These are phyloP conservation scores for Ichneumoninae sp. DNA, from an alignment of 2,888 invertebrate genomes.

Conservation along the genomic window DNA sequence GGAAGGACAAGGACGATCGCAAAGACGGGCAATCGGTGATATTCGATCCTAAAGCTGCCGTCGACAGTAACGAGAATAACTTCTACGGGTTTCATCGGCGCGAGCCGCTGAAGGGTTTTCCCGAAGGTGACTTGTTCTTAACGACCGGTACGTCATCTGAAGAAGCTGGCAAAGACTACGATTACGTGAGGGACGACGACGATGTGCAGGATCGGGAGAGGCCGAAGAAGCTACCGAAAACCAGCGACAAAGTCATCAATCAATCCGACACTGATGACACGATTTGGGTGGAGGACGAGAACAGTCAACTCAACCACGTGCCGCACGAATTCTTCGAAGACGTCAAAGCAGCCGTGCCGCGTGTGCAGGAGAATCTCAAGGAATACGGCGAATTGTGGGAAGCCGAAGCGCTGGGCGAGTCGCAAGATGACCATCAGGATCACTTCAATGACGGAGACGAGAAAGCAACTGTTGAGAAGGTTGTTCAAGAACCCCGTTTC, in stretches of 20 bases:
- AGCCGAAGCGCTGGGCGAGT: constrained; percentile 63
- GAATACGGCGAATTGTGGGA: constrained; percentile 73
- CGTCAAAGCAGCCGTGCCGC: constrained; percentile 39
- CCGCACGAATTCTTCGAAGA: constrained; percentile 71
- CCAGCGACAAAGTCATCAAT: neutral
- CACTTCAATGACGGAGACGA: constrained; percentile 34
- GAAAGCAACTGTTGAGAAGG: constrained; percentile 25
- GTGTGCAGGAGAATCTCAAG: constrained; percentile 54
- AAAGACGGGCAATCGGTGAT: constrained; percentile 42
- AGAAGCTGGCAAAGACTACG: constrained; percentile 58
- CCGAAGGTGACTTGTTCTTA: constrained; percentile 72
- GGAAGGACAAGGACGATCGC: constrained; percentile 56
- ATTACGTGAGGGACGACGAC: constrained; percentile 66
- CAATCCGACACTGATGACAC: constrained; percentile 52
- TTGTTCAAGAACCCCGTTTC: constrained; percentile 36
- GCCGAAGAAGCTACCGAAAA: neutral
- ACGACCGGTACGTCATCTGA: constrained; percentile 58
- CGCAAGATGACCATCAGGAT: constrained; percentile 15
- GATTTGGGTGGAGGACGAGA: constrained; percentile 61
- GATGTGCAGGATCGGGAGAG: constrained; percentile 12
- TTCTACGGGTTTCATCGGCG: constrained; percentile 73
- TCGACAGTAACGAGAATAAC: constrained; percentile 71
- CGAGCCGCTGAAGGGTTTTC: constrained; percentile 71
- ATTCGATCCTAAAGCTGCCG: constrained; percentile 48
- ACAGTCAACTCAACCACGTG: constrained; percentile 62